These are phyloP conservation scores for Leptinotarsa juncta DNA, from an alignment of 2,888 invertebrate genomes.

Conservation along the genomic window DNA sequence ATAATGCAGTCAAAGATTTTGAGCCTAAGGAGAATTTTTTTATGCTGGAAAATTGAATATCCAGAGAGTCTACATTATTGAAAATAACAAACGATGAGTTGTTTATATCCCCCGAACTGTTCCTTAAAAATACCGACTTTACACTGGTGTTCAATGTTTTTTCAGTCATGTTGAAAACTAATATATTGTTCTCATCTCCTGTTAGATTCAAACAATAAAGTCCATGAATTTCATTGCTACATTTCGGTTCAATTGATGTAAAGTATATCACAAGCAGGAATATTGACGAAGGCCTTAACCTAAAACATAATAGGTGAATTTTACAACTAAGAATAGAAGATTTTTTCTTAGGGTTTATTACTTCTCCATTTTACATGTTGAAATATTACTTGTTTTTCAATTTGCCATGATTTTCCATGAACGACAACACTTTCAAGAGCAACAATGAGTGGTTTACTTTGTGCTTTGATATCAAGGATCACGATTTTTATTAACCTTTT, in stretches of 20 bases:
- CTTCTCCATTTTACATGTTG: background rate
- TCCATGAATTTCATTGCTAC: constrained; percentile 27
- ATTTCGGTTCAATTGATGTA: constrained; percentile 18
- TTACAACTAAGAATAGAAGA: background rate
- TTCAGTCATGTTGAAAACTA: constrained; percentile 19
- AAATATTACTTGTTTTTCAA: background rate
- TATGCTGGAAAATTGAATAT: constrained; percentile 35
- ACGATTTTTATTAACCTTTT: constrained; percentile 14
- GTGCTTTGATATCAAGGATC: background rate
- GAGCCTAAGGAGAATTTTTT: constrained; percentile 27
- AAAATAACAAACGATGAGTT: constrained; percentile 26
- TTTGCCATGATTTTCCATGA: background rate
- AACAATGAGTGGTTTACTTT: background rate
- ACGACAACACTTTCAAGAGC: background rate
- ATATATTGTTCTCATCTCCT: constrained; percentile 24
- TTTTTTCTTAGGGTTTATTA: background rate
- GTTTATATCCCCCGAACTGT: constrained; percentile 28
- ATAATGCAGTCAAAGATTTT: constrained; percentile 22
- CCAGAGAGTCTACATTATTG: constrained; percentile 27
- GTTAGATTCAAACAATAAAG: constrained; percentile 35
- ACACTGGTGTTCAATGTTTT: background rate
- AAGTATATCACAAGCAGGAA: constrained; percentile 17
- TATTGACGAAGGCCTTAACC: background rate
- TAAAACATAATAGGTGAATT: constrained; percentile 4
- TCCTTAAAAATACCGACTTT: constrained; percentile 31